A percentile compares a stretch with the other conserved stretches of the same genome.
Conservation (phyloP, 2,888 invertebrate species). For the Apotomis betuletana region DNA sequence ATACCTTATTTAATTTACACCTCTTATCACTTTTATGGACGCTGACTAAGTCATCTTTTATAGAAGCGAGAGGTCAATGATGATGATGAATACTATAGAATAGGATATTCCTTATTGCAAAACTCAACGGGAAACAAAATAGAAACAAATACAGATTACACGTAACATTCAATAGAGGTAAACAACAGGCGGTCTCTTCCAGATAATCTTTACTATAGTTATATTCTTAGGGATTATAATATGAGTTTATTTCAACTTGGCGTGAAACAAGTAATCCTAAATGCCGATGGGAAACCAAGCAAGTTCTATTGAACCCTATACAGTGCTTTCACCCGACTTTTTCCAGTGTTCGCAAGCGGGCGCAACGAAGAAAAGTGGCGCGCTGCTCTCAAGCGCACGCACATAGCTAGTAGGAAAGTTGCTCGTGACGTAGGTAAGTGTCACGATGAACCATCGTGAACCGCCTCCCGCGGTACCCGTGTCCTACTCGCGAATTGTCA, state of each 20-base stretch:
- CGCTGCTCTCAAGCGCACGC: constrained; percentile 57
- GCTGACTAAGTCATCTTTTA: no score
- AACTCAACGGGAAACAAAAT: no score
- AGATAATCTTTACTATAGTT: no score
- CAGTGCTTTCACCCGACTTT: constrained; percentile 46
- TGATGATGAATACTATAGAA: no score
- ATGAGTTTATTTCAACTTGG: neutral
- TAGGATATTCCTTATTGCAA: no score
- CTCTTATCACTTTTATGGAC: no score
- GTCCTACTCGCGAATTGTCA: constrained; percentile 82
- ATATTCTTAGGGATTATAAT: no score
- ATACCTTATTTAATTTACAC: no score
- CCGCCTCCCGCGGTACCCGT: constrained; percentile 68
- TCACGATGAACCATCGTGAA: constrained; percentile 83
- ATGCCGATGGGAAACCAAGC: constrained; percentile 11
- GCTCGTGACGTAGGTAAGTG: constrained; percentile 82
- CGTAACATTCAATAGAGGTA: no score
- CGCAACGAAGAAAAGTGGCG: constrained; percentile 73
- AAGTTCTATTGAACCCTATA: constrained; percentile 39
- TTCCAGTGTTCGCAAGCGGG: constrained; percentile 49
- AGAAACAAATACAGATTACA: no score
- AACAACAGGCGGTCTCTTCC: no score
- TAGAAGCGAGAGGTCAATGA: no score
- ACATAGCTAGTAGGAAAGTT: constrained; percentile 83
- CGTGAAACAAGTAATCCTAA: neutral